Evolutionary conservation across 2,888 invertebrate species (phyloP).

Genomic region (Coelopa pilipes): DNA sequence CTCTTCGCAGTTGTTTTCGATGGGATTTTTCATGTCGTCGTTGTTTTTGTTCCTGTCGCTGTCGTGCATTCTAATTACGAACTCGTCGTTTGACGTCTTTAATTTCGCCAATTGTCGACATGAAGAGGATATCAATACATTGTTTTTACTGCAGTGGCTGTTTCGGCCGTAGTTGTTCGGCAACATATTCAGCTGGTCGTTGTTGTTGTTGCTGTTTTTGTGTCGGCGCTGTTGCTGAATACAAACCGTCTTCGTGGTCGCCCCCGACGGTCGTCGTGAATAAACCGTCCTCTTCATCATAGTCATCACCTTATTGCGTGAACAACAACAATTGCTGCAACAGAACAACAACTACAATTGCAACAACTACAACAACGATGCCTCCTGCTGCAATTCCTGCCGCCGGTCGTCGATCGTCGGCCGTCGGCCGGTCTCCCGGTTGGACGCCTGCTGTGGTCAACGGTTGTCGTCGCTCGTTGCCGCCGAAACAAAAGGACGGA

Average conservation of each 20-base stretch:
- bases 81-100: no score
- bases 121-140: not conserved
- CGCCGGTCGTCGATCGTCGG: not conserved
- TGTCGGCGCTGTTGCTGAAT: constrained; percentile 9
- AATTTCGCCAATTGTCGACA: no score
- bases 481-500: not conserved
- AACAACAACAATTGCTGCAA: not conserved
- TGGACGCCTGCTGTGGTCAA: constrained; percentile 15
- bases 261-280: not conserved
- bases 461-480: not conserved
- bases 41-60: not conserved
- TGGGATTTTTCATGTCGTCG: not conserved
- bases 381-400: constrained; percentile 10
- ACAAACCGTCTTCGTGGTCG: not conserved
- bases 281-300: no score
- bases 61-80: not conserved
- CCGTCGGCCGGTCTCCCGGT: not conserved
- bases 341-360: not conserved
- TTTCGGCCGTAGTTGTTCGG: constrained; percentile 27
- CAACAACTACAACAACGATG: constrained; percentile 5
- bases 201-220: constrained; percentile 26
- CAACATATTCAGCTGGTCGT: constrained; percentile 20
- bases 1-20: not conserved
- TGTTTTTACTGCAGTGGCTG: constrained; percentile 21
- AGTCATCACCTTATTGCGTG: not conserved